Percentiles rank a stretch among this genome's conserved stretches.
Evolutionary conservation across 2,888 invertebrate genomes (phyloP).

Genomic region (Lymantria dispar): DNA sequence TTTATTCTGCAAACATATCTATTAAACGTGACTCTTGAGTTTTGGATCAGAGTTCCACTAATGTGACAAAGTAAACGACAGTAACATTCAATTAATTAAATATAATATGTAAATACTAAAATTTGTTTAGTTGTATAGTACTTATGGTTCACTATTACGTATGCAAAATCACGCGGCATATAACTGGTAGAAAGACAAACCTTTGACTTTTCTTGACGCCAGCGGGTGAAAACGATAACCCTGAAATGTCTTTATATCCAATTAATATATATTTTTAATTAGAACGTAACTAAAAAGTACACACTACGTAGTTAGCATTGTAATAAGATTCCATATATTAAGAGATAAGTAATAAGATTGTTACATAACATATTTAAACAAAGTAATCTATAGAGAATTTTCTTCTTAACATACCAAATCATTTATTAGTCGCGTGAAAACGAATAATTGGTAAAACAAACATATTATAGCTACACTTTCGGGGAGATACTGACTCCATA

Average conservation of each 20-base stretch:
- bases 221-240: constrained; percentile 4
- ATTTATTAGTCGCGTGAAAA: not conserved
- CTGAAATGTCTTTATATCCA: constrained; percentile 1
- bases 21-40: too few relatives aligned
- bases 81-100: too few relatives aligned
- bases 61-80: too few relatives aligned
- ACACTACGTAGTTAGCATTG: not conserved
- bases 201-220: constrained; percentile 1
- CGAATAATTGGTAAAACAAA: not conserved
- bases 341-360: not conserved
- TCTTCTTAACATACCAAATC: not conserved
- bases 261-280: constrained; percentile 2
- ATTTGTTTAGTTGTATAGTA: too few relatives aligned
- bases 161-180: too few relatives aligned
- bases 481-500: too few relatives aligned
- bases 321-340: not conserved
- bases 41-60: too few relatives aligned
- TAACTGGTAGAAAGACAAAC: not conserved
- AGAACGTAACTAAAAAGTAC: not conserved
- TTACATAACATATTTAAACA: not conserved
- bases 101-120: too few relatives aligned
- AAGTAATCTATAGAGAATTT: not conserved
- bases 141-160: too few relatives aligned
- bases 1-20: too few relatives aligned
- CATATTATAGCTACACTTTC: too few relatives aligned